These are phyloP conservation scores for Pseudomyrmex gracilis DNA, from an alignment of 1,140 invertebrate species.

Conservation along the genomic window DNA sequence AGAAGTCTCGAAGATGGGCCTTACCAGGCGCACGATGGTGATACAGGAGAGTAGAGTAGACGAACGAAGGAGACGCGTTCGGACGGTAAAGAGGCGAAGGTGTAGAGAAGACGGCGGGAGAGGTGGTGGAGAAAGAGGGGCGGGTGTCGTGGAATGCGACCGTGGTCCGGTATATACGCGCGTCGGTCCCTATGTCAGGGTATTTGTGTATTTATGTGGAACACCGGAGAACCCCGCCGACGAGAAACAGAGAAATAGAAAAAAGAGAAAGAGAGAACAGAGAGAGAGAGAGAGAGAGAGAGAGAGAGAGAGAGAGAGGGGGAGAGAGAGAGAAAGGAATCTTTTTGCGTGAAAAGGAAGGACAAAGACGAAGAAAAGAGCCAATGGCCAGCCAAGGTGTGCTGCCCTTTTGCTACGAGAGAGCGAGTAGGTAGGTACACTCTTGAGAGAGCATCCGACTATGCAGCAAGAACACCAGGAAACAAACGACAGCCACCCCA, in stretches of 20 bases:
- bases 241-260: slow-evolving; percentile 35
- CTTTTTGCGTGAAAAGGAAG: slow-evolving; percentile 55
- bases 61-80: slow-evolving; percentile 46
- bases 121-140: slow-evolving; percentile 53
- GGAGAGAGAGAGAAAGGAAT: slow-evolving; percentile 38
- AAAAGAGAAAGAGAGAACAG: slow-evolving; percentile 15
- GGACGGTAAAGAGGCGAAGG: slow-evolving; percentile 23
- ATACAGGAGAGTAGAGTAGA: slow-evolving; percentile 62
- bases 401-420: slow-evolving; percentile 81
- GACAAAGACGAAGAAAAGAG: slow-evolving; percentile 72
- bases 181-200: slow-evolving; percentile 76
- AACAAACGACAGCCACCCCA: slow-evolving; percentile 78
- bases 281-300: slow-evolving; percentile 16
- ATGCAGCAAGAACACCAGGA: slow-evolving; percentile 83
- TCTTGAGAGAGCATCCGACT: slow-evolving; percentile 75
- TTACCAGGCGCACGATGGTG: slow-evolving; percentile 43
- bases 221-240: slow-evolving; percentile 76
- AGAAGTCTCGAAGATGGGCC: slow-evolving; percentile 77
- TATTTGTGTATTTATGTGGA: slow-evolving; percentile 85
- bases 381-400: slow-evolving; percentile 85
- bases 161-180: slow-evolving; percentile 80
- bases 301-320: slow-evolving; percentile 25
- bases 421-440: slow-evolving; percentile 72
- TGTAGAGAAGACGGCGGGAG: slow-evolving; percentile 24
- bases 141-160: slow-evolving; percentile 83